phyloP scores from a whole-genome alignment of 2,797 vertebrate species.

The Podargus strigoides region DNA sequence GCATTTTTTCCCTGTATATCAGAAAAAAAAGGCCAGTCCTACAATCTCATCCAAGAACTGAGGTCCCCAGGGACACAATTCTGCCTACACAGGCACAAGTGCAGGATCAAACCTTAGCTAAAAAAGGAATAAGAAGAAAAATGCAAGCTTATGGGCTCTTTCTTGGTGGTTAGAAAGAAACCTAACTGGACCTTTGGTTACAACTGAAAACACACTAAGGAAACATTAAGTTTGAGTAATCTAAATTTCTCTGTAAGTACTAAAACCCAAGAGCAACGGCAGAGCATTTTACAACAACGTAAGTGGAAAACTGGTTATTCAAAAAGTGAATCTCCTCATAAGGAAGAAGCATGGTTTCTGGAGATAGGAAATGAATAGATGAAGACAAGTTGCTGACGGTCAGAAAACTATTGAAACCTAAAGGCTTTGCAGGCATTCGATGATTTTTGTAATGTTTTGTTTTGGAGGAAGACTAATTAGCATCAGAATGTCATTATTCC shows the following conservation, averaged over 20 bases:
- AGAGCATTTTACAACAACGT: not conserved
- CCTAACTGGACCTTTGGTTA: not conserved
- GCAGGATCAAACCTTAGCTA: not conserved
- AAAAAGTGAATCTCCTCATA: not conserved
- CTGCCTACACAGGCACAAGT: not conserved
- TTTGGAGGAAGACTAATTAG: not conserved
- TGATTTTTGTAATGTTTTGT: not conserved
- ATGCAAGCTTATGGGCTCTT: not conserved
- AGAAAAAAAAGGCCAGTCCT: conserved; percentile 43
- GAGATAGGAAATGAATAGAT: not conserved
- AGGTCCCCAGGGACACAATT: not conserved
- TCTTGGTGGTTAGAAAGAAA: not conserved
- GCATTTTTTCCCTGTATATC: conserved; percentile 3
- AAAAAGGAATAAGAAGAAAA: not conserved
- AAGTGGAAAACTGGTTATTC: not conserved
- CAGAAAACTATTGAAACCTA: not conserved
- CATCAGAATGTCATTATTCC: not conserved
- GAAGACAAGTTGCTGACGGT: not conserved
- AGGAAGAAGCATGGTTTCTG: not conserved
- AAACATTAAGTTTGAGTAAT: not conserved
- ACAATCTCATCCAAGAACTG: not conserved
- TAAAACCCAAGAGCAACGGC: not conserved
- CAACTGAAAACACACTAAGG: not conserved
- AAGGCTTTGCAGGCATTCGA: not conserved
- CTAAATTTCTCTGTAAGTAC: not conserved